Evolutionary conservation across 2,888 invertebrate species (phyloP).

Genomic region (Epistrophe grossulariae): DNA sequence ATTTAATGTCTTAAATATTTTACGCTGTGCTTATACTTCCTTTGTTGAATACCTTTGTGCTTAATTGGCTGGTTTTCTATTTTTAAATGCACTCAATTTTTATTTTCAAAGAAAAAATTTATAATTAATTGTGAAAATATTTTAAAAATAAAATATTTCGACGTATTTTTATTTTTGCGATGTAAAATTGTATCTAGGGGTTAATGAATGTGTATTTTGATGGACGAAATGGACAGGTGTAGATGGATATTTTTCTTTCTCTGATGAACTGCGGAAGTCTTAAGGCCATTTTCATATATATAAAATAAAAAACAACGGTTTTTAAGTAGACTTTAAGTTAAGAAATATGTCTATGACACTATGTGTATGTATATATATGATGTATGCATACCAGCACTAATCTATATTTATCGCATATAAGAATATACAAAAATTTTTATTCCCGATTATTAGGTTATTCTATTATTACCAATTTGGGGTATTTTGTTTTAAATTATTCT

Average conservation of each 20-base stretch:
- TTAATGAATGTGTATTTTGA: constrained; percentile 2
- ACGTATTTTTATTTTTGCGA: constrained; percentile 25
- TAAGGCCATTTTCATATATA: neutral
- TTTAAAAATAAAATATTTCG: constrained; percentile 14
- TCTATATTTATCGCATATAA: too few species aligned
- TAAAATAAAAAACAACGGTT: too few species aligned
- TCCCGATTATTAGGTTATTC: too few species aligned
- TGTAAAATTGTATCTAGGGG: neutral
- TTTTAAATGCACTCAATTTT: neutral
- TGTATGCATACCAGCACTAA: too few species aligned
- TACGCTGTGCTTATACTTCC: constrained; percentile 8
- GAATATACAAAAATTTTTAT: too few species aligned
- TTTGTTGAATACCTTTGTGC: constrained; percentile 21
- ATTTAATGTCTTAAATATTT: neutral
- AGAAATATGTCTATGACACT: too few species aligned
- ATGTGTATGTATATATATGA: too few species aligned
- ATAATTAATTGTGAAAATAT: constrained; percentile 6
- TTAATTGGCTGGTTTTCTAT: constrained; percentile 15
- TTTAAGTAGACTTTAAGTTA: too few species aligned
- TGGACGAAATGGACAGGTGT: neutral
- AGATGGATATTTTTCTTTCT: neutral
- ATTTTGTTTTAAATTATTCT: too few species aligned
- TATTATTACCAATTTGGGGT: too few species aligned
- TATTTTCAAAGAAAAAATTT: constrained; percentile 4
- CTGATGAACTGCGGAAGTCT: neutral